A percentile compares a stretch with the other conserved stretches of the same genome.
These are phyloP conservation scores for Cassiopea xamachana DNA, from an alignment of 30 jellyfish, hydroid and myxozoan genomes.

Conservation along the genomic window DNA sequence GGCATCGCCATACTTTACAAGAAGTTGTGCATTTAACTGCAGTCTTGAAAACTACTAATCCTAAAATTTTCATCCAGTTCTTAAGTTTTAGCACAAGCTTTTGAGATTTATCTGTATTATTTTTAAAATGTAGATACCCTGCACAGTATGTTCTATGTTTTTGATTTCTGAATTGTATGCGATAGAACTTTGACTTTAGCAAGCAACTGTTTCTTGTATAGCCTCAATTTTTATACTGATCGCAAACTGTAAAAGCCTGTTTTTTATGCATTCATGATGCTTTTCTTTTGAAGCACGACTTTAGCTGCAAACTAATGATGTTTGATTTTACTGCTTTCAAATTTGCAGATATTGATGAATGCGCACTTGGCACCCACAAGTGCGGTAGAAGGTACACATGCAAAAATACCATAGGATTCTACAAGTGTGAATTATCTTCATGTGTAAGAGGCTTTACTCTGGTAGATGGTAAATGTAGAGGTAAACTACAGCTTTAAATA, in stretches of 20 bases:
- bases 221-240: too few relatives aligned
- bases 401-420: slow-evolving; percentile 51
- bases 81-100: too few relatives aligned
- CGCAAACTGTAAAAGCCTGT: too few relatives aligned
- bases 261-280: too few relatives aligned
- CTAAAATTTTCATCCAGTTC: not conserved
- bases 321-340: not conserved
- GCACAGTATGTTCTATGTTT: too few relatives aligned
- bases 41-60: not conserved
- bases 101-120: too few relatives aligned
- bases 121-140: too few relatives aligned
- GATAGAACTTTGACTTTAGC: too few relatives aligned
- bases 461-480: slow-evolving; percentile 45
- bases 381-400: slow-evolving; percentile 55
- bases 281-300: too few relatives aligned
- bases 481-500: not conserved
- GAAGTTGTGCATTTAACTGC: not conserved
- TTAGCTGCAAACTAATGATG: too few relatives aligned
- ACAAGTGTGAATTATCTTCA: slow-evolving; percentile 44
- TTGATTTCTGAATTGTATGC: too few relatives aligned
- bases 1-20: not conserved
- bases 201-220: too few relatives aligned
- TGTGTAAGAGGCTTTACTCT: slow-evolving; percentile 58
- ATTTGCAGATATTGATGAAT: slow-evolving; percentile 65
- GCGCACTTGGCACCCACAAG: slow-evolving; percentile 51